Evolutionary conservation across 2,113 vertebrate species (phyloP), one percentile per base, ranked within the genome.

Genomic region (Rhea pennata): DNA sequence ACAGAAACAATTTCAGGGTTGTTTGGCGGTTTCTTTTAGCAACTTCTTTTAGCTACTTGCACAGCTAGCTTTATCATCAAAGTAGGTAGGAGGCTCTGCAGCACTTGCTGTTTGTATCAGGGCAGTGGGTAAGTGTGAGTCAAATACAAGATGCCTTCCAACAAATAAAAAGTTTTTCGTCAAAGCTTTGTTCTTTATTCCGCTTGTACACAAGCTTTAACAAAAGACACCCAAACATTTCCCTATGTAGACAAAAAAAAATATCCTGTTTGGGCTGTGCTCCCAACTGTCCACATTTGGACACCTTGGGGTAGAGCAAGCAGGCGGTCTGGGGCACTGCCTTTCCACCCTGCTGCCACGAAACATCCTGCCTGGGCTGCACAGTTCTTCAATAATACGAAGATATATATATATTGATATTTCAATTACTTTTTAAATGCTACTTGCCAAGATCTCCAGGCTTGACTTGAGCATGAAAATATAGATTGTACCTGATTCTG

Each of bases 341-440:
- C 8, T 78, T 31, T 17, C 15, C 48, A 54, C 11, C 39, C 44
- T 70, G 42, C 51, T 71, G n/a, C 75, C 36, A 36, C 36, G 36
- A 36, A 6, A 36, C 36, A 36, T 36, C 36, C 36, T 36, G 36
- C 36, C 36, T 36, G 36, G 36, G 36, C 36, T 36, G 36, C 36
- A 36, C 36, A 36, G 36, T 36, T 36, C 36, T 36, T 36, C 36
- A 36, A 93, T 87, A 81, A 91, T 20, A 46, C 0, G 9, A 79
- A 79, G 36, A 62, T 80, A 89, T 59, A 36, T 36, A 36, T 36
- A 46, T 85, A 93, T 74, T 77, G 92, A 88, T 94, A 59, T 90
- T 95, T 91, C 84, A 96, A 77, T 92, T 95, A 64, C 78, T 64
- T 95, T 71, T 91, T 23, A 82, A 93, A 94, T 67, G 61, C 87